These are phyloP conservation scores for Amblyteles armatorius DNA, from an alignment of 2,888 invertebrate genomes.

Conservation along the genomic window DNA sequence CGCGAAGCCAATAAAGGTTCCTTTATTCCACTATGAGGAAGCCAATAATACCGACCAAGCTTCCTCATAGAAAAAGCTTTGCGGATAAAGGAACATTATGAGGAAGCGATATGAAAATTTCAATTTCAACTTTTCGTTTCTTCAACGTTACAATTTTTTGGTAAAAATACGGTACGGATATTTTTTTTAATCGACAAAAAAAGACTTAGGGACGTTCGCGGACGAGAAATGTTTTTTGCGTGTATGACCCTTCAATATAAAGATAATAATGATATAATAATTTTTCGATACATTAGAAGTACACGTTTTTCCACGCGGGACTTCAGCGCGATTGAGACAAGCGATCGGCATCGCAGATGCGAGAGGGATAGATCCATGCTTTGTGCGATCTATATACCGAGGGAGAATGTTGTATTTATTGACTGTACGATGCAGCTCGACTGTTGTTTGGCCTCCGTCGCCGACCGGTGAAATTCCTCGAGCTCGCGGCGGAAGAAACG, in stretches of 20 bases:
- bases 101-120: no score
- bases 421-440: constrained; percentile 30
- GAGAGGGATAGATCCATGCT: background rate
- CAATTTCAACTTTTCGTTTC: no score
- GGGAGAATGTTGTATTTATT: constrained; percentile 29
- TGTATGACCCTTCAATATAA: background rate
- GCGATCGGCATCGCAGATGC: background rate
- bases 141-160: no score
- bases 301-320: background rate
- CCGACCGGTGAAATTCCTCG: constrained; percentile 26
- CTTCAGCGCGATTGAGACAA: background rate
- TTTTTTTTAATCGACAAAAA: background rate
- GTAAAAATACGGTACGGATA: background rate
- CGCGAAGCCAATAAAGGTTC: no score
- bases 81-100: no score
- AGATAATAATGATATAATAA: background rate
- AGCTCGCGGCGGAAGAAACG: constrained; percentile 21
- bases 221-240: background rate
- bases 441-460: constrained; percentile 34
- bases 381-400: background rate
- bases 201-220: background rate
- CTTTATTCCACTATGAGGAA: no score
- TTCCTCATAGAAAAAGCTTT: no score
- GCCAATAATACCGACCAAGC: no score
- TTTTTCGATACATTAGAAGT: background rate